Evolutionary conservation across 2,888 invertebrate species (phyloP), one percentile per base, ranked within the genome.

Genomic region (Ganaspis brasiliensis): DNA sequence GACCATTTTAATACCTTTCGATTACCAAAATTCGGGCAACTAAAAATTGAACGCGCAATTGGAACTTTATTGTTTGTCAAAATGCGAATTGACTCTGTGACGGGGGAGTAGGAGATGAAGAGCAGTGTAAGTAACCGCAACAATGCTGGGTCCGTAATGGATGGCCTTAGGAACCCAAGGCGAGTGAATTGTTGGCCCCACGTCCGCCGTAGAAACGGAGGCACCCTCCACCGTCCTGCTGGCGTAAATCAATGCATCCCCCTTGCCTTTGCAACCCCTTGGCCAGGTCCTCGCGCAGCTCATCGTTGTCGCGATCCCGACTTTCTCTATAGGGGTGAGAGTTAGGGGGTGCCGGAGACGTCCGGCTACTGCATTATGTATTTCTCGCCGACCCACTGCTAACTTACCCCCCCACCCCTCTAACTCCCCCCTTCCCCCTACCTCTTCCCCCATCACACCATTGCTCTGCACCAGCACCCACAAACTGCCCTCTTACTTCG

Each of bases 361-460:
- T 91, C 91, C 90, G 89, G 90, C 91, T 91, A 87, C 90, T 91
- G 91, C 91, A 91, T 91, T 91, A 91, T 91, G 91, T 91, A 91
- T 91, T 91, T 91, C 87, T 87, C 89, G 84, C 87, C 85, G 79
- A 83, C 82, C 85, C 83, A 81, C 78, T 76, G 73, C 80, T 75
- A 82, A 84, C 84, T 82, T n/a, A n/a, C n/a, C n/a, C n/a, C 74
- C 76, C 75, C 40, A n/a, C 76, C 75, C 78, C 77, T 78, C 84
- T 81, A 82, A 83, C 75, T 86, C 85, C n/a, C 74, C 76, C 75
- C 40, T 21, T 74, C 75, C 78, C 77, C 79, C 84, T 81, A 82
- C 84, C 75, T 86, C 85, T 81, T 84, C 83, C 85, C 80, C 84
- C 81, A 83, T 86, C 80, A n/a, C 67, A 57, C 76, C 52, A 52